phyloP scores from a whole-genome alignment of 1,140 invertebrate genomes.

The Temnothorax nylanderi region DNA sequence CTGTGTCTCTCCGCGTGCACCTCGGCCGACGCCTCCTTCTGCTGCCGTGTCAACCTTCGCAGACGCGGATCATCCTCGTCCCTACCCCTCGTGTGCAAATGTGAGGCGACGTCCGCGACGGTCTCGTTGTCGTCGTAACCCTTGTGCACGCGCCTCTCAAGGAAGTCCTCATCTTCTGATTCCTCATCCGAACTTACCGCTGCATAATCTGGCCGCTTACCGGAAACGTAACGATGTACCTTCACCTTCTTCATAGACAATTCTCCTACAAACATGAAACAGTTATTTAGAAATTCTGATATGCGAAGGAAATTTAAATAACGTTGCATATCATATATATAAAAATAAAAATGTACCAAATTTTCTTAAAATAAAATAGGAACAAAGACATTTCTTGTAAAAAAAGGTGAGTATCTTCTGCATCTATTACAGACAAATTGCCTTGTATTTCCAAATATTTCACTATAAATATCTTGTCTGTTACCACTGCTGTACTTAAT shows the following conservation, averaged over 20 bases:
- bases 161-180: constrained; percentile 94
- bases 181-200: constrained; percentile 93
- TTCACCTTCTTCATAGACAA: constrained; percentile 98
- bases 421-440: not conserved
- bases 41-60: constrained; percentile 87
- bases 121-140: constrained; percentile 71
- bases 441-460: not conserved
- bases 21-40: constrained; percentile 87
- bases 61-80: constrained; percentile 93
- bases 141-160: constrained; percentile 86
- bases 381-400: not conserved
- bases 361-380: not conserved
- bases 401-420: not conserved
- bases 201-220: constrained; percentile 97
- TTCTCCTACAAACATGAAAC: constrained; percentile 89
- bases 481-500: too few species aligned
- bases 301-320: not conserved
- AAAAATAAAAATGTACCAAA: not conserved
- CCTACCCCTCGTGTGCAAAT: constrained; percentile 69
- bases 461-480: too few species aligned
- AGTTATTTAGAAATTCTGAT: not conserved
- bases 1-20: constrained; percentile 85
- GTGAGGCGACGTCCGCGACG: constrained; percentile 64
- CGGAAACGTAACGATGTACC: constrained; percentile 96
- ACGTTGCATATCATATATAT: not conserved